These are phyloP conservation scores for Zaprionus tsacasi DNA, from an alignment of 1,140 invertebrate genomes.

Conservation along the genomic window DNA sequence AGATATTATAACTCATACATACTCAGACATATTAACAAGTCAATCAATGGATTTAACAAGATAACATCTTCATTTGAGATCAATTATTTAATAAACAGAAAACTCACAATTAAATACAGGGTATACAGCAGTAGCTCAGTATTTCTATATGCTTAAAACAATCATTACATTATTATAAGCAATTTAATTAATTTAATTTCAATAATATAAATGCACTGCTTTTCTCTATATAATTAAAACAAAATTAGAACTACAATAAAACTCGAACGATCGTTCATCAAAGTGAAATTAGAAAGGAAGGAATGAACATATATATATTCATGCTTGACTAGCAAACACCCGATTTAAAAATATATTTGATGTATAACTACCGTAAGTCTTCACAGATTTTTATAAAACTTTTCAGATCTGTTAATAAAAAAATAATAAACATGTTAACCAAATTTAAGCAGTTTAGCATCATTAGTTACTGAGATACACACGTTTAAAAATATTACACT, in stretches of 20 bases:
- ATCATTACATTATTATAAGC: too few relatives aligned
- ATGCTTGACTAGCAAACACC: background rate
- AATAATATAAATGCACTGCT: too few relatives aligned
- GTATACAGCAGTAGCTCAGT: background rate
- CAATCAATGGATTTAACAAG: constrained; percentile 36
- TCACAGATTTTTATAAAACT: background rate
- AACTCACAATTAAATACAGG: too few relatives aligned
- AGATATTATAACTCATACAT: background rate
- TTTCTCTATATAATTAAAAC: background rate
- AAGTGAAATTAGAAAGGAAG: background rate
- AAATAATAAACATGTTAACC: background rate
- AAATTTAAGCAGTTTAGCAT: background rate
- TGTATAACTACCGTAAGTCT: background rate
- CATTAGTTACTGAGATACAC: background rate
- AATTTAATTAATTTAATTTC: too few relatives aligned
- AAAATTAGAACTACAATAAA: constrained; percentile 1
- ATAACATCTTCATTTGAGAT: constrained; percentile 27
- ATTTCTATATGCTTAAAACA: too few relatives aligned
- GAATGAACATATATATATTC: background rate
- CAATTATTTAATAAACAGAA: too few relatives aligned
- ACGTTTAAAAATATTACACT: too few relatives aligned
- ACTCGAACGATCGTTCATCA: background rate
- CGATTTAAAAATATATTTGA: background rate
- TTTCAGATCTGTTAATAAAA: background rate
- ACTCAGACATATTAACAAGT: constrained; percentile 1